These are phyloP conservation scores for Eremophila alpestris DNA, from an alignment of 2,797 vertebrate genomes.

Conservation along the genomic window DNA sequence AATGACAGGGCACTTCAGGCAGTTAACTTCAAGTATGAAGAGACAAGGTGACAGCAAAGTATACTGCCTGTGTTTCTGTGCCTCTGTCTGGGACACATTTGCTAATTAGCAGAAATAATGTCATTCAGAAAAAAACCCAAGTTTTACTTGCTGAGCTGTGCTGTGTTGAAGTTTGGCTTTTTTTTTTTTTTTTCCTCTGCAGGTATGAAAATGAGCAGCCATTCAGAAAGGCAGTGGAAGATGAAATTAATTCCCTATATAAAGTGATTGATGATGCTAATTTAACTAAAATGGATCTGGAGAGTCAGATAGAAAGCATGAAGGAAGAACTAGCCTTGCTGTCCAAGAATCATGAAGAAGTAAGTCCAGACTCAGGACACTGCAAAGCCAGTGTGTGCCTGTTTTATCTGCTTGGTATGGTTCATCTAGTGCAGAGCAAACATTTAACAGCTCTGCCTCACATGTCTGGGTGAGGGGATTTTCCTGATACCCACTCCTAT, in stretches of 20 bases:
- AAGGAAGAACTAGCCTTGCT: conserved; percentile 84
- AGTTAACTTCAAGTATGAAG: background rate
- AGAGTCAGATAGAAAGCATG: conserved; percentile 88
- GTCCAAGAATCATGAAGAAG: conserved; percentile 86
- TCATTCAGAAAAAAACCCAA: background rate
- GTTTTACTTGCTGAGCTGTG: background rate
- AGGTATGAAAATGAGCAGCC: conserved; percentile 92
- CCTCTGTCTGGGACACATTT: background rate
- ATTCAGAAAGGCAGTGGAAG: conserved; percentile 88
- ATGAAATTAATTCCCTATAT: conserved; percentile 90
- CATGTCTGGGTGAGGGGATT: background rate
- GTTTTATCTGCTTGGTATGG: background rate
- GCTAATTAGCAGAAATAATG: background rate
- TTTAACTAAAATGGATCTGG: conserved; percentile 86
- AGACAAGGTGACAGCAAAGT: background rate
- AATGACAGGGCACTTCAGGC: background rate
- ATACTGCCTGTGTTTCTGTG: background rate
- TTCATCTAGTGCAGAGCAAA: background rate
- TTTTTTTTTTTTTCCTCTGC: conserved; percentile 16
- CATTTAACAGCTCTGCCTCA: background rate
- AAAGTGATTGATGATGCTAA: conserved; percentile 92
- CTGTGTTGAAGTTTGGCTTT: background rate
- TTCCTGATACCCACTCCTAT: background rate
- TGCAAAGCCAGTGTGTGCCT: background rate
- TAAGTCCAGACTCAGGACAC: conserved; percentile 42